Base-by-base conservation (phyloP, 2,113 vertebrate genomes). In the Pituophis catenifer region DNA sequence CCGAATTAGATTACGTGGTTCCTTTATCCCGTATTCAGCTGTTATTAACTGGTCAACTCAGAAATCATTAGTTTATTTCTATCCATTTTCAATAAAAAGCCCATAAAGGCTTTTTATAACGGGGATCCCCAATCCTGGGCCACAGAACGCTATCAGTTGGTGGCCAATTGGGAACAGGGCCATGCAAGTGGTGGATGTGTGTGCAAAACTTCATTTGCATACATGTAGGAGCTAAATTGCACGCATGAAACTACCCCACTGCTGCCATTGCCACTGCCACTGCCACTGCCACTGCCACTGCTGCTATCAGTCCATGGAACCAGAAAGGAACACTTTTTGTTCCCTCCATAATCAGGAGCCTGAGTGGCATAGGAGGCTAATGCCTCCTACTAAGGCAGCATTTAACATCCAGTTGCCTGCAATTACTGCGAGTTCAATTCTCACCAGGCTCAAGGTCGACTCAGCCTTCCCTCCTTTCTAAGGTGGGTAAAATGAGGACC, bases 111-210 rank as follows among this genome's bases (percentile, higher is more conserved):
- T 81, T 81, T 81, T 38, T 81, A 44, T 81, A 81, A 81, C 33
- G 8, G 75, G 13, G 29, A 2, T 33, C 29, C 5, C 29, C 65
- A 70, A 70, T 17, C 29, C 29, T 70, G 65, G 13, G 29, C 29
- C 13, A n/a, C 5, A 0, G 13, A 17, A 29, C 0, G 29, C 4
- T n/a, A 70, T 11, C 26, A 65, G 62, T 12, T 11, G 4, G 0
- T 24, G 1, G 62, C 1, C 29, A 5, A 13, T n/a, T 70, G 65
- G 29, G 65, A 70, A 33, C 65, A 70, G 13, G 13, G 13, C 65
- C 65, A 70, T 70, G 12, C 29, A 70, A 70, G 65, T 0, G 5
- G 65, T 70, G 13, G 11, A n/a, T 70, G 1, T 70, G 65, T 70
- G 65, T n/a, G 6, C 12, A 33, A 70, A n/a, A 17, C 65, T 70